Percentiles rank a stretch among this genome's conserved stretches.
These are phyloP conservation scores for Percopsis omiscomaycus DNA, from an alignment of 2,797 vertebrate genomes.

Conservation along the genomic window DNA sequence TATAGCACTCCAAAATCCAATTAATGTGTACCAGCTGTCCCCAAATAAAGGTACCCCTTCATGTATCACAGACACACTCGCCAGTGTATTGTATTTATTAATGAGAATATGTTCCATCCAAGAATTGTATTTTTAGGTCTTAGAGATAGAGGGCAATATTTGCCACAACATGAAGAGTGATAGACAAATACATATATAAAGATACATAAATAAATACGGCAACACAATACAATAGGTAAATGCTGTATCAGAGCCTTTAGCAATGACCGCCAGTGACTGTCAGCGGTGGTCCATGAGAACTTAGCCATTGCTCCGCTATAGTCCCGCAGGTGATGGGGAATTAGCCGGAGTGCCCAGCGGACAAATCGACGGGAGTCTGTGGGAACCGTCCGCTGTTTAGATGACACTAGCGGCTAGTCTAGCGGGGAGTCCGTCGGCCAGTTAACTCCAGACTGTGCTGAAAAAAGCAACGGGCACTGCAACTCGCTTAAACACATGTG, in stretches of 20 bases:
- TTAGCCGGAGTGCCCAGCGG: slow-evolving; percentile 54
- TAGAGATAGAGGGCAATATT: no score
- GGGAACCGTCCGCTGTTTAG: slow-evolving; percentile 67
- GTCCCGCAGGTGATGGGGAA: slow-evolving; percentile 66
- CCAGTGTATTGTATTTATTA: no score
- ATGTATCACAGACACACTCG: no score
- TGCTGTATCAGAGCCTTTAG: background rate
- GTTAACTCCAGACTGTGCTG: slow-evolving; percentile 60
- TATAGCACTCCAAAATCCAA: background rate
- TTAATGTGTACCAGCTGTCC: background rate
- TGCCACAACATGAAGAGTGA: no score
- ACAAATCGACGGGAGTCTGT: slow-evolving; percentile 70
- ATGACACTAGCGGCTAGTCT: slow-evolving; percentile 51
- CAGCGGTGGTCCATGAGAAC: slow-evolving; percentile 54
- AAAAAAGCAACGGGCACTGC: slow-evolving; percentile 34
- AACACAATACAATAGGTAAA: no score
- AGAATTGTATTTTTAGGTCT: no score
- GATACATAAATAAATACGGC: no score
- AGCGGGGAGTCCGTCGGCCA: slow-evolving; percentile 57
- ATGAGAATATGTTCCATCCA: no score
- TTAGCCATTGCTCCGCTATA: slow-evolving; percentile 40
- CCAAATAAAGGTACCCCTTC: background rate
- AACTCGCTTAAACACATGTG: background rate
- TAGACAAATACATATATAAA: no score
- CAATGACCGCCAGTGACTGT: slow-evolving; percentile 62